These are phyloP conservation scores for Telmatochromis sp. DNA, from an alignment of 2,113 vertebrate species.

Conservation along the genomic window DNA sequence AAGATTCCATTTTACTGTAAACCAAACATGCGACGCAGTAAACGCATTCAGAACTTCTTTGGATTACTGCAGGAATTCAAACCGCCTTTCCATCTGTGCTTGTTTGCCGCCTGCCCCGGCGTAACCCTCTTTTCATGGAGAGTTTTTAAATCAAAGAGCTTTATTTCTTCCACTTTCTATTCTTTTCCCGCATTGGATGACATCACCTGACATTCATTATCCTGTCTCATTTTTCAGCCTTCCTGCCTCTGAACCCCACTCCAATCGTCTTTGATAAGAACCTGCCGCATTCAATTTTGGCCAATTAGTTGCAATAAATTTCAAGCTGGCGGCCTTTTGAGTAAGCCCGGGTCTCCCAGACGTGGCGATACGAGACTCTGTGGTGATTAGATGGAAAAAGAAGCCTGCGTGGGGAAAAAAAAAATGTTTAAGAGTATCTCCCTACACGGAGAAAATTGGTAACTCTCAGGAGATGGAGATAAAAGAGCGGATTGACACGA, in stretches of 20 bases:
- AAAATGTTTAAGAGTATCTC: constrained; percentile 14
- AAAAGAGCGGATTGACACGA: constrained; percentile 8
- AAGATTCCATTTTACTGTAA: background rate
- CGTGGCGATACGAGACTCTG: background rate
- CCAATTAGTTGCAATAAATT: constrained; percentile 67
- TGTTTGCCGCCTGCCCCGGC: background rate
- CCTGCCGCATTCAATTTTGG: constrained; percentile 59
- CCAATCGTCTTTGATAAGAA: constrained; percentile 55
- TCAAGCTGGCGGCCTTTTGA: constrained; percentile 20
- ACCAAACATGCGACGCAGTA: background rate
- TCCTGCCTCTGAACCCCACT: constrained; percentile 15
- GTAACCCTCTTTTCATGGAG: background rate
- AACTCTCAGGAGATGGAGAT: constrained; percentile 27
- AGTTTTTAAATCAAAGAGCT: constrained; percentile 1
- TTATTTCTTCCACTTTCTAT: constrained; percentile 1
- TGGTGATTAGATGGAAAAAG: constrained; percentile 25
- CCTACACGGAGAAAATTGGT: background rate
- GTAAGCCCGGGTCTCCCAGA: background rate
- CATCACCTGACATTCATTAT: constrained; percentile 64
- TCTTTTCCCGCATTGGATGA: constrained; percentile 17
- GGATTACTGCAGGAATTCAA: constrained; percentile 39
- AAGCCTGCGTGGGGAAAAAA: background rate
- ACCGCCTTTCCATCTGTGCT: background rate
- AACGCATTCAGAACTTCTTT: constrained; percentile 1
- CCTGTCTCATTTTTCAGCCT: constrained; percentile 12